Percentiles rank a stretch among this genome's conserved stretches.
These are phyloP conservation scores for Platalea minor DNA, from an alignment of 2,797 vertebrate species.

Conservation along the genomic window DNA sequence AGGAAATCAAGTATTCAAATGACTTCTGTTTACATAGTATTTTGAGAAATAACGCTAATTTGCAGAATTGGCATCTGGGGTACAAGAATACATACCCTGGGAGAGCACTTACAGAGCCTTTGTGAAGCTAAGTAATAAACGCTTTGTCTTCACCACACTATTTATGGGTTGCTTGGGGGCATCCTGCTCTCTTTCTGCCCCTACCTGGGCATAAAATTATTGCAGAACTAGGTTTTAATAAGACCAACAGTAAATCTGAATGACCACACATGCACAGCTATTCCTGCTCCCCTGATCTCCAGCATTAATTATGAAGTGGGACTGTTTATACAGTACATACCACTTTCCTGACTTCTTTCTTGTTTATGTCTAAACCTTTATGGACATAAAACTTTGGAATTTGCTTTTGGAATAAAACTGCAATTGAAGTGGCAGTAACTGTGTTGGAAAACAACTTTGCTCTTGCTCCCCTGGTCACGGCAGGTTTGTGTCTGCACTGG, in stretches of 20 bases:
- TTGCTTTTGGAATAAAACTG: constrained; percentile 56
- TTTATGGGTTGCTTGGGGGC: constrained; percentile 81
- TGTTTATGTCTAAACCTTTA: constrained; percentile 67
- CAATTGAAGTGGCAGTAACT: constrained; percentile 24
- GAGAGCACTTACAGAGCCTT: constrained; percentile 73
- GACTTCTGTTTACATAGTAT: constrained; percentile 63
- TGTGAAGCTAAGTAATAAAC: constrained; percentile 77
- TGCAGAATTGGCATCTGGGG: constrained; percentile 65
- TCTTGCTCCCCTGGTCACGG: not conserved
- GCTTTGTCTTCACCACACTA: constrained; percentile 79
- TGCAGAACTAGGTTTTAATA: constrained; percentile 65
- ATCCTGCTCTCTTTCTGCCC: constrained; percentile 71
- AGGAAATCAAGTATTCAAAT: constrained; percentile 67
- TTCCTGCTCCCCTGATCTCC: constrained; percentile 31
- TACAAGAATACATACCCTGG: constrained; percentile 51
- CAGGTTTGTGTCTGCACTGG: not conserved
- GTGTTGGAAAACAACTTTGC: not conserved
- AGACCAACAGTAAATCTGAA: constrained; percentile 73
- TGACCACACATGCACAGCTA: constrained; percentile 48
- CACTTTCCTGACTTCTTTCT: constrained; percentile 51
- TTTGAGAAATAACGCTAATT: constrained; percentile 74
- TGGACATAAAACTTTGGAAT: constrained; percentile 65
- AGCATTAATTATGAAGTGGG: constrained; percentile 50
- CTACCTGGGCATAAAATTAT: constrained; percentile 75
- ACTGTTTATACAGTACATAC: constrained; percentile 42